Base-by-base conservation (phyloP, 2,113 vertebrate species). In the Corydoras sp. region DNA sequence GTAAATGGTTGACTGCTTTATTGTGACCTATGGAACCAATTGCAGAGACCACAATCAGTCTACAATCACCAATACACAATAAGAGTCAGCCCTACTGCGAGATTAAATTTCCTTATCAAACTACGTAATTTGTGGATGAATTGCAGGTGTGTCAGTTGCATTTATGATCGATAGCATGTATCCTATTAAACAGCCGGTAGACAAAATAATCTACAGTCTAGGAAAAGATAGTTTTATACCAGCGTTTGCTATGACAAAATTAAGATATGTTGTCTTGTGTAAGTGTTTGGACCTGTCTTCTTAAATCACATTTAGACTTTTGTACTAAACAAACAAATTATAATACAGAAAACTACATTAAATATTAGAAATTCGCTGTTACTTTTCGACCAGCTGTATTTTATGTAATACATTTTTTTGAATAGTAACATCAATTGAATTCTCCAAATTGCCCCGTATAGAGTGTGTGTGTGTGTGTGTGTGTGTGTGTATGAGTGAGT, bases 41-140 rank as follows among this genome's bases (percentile, higher is more conserved):
- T 77, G 72, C 72, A 75, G 77, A 79, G 13, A 15, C 12, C 30
- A 4, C 54, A 58, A 77, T 70, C 74, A 77, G 79, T 76, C 80
- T 77, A 43, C 54, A 73, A 9, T 63, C 29, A 69, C n/a, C 62
- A 60, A 67, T 65, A 79, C 65, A 79, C 77, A 79, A 77, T 77
- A 72, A 65, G 50, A 49, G 65, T 60, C 68, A 5, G 30, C 56
- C 24, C 50, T 35, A 74, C 64, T 71, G 68, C 31, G 30, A 10
- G 35, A 13, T 58, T 61, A 43, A 43, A 43, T 8, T 4, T 53
- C 66, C 64, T 48, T 31, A 12, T 30, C 54, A 65, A 65, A 68
- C 64, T 73, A 74, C 62, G 55, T 69, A 67, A 58, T 64, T 50
- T 66, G 32, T 69, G 58, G 66, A 24, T 59, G 24, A 70, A 14